phyloP scores from a whole-genome alignment of 2,113 vertebrate species.

The Xenopus laevis region DNA sequence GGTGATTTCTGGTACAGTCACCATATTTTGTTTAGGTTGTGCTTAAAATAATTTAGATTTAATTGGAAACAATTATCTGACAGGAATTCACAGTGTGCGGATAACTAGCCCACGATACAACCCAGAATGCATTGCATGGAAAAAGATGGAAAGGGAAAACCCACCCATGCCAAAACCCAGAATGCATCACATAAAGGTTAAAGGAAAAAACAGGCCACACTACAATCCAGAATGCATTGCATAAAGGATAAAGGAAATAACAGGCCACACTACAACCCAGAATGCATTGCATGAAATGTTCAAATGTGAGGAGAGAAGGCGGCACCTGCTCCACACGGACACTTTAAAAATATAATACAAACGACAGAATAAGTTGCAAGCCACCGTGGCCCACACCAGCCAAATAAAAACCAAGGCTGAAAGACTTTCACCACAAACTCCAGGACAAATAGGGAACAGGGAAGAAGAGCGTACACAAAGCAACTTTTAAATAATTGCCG shows the following conservation, averaged over 20 bases:
- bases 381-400: too few relatives aligned
- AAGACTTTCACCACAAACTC: conserved; percentile 3
- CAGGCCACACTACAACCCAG: neutral
- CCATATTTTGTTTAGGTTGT: neutral
- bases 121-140: neutral
- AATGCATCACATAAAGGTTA: neutral
- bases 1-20: too few relatives aligned
- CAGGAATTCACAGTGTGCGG: neutral
- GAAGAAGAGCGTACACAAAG: conserved; percentile 24
- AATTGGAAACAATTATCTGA: too few relatives aligned
- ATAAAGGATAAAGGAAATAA: too few relatives aligned
- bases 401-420: too few relatives aligned
- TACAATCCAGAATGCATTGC: too few relatives aligned
- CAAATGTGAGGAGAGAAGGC: too few relatives aligned
- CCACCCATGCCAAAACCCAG: neutral
- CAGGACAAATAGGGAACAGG: conserved; percentile 10
- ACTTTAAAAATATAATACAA: too few relatives aligned
- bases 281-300: neutral
- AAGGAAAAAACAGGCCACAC: too few relatives aligned
- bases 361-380: too few relatives aligned
- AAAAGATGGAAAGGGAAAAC: neutral
- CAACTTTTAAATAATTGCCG: neutral
- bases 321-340: too few relatives aligned
- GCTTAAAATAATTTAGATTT: neutral
- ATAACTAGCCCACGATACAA: neutral